Evolutionary conservation across 2,888 invertebrate genomes (phyloP).

Genomic region (Dicyrtomina minuta): DNA sequence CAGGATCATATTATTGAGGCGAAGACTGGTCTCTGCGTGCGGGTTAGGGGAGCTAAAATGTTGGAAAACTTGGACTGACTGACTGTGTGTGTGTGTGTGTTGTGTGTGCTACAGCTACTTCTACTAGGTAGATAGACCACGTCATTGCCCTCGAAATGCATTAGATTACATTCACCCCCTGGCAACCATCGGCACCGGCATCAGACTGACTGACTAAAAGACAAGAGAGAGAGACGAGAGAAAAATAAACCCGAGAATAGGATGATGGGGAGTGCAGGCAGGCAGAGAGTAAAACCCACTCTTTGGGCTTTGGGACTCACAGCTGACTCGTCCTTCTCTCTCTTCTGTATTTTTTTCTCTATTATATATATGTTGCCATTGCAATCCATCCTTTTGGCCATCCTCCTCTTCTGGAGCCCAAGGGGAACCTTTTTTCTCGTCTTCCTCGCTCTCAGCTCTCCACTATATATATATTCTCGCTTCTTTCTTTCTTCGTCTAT

Average conservation of each 20-base stretch:
- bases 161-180: slow-evolving; percentile 37
- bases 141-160: slow-evolving; percentile 43
- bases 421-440: background rate
- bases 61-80: slow-evolving; percentile 11
- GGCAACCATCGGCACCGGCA: slow-evolving; percentile 26
- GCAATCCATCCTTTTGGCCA: slow-evolving; percentile 8
- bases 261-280: background rate
- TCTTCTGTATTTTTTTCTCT: slow-evolving; percentile 1
- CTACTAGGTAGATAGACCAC: slow-evolving; percentile 26
- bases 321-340: background rate
- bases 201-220: background rate
- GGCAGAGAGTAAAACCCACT: slow-evolving; percentile 6
- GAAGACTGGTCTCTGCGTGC: background rate
- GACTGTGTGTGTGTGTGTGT: no score
- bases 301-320: slow-evolving; percentile 12
- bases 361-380: slow-evolving; percentile 9
- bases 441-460: no score
- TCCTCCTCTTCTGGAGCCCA: slow-evolving; percentile 11
- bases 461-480: no score
- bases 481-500: no score
- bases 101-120: slow-evolving; percentile 2
- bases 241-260: slow-evolving; percentile 11
- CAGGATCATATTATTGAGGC: background rate
- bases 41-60: slow-evolving; percentile 12
- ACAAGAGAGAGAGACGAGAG: slow-evolving; percentile 6